These are phyloP conservation scores for Drosophila demipolita DNA, from an alignment of 2,888 invertebrate species.

Conservation along the genomic window DNA sequence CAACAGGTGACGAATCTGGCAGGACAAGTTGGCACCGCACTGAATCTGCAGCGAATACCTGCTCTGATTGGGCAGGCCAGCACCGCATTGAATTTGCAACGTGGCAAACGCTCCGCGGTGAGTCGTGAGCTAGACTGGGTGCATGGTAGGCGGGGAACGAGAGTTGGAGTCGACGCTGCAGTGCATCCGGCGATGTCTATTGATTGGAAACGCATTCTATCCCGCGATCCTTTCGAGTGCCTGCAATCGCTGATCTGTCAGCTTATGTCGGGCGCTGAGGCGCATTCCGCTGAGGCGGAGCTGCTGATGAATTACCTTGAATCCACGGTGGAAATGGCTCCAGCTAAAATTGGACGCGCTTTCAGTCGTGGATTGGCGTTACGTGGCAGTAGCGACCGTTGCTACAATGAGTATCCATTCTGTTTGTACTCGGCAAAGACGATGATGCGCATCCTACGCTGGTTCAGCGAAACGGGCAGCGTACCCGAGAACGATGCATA, in stretches of 20 bases:
- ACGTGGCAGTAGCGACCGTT: slow-evolving; percentile 72
- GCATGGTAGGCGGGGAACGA: slow-evolving; percentile 23
- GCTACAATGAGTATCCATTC: slow-evolving; percentile 83
- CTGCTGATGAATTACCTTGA: slow-evolving; percentile 79
- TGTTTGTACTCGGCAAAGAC: slow-evolving; percentile 84
- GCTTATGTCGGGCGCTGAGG: slow-evolving; percentile 83
- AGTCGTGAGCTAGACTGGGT: slow-evolving; percentile 41
- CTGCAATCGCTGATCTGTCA: slow-evolving; percentile 84
- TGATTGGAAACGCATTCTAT: slow-evolving; percentile 83
- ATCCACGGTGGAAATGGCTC: slow-evolving; percentile 77
- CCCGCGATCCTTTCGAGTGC: slow-evolving; percentile 83
- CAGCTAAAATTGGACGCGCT: slow-evolving; percentile 80
- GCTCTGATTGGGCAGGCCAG: slow-evolving; percentile 64
- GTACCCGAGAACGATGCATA: slow-evolving; percentile 33
- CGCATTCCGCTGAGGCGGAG: slow-evolving; percentile 75
- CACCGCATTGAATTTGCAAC: slow-evolving; percentile 55
- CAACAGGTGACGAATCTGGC: slow-evolving; percentile 72
- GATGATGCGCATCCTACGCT: slow-evolving; percentile 83
- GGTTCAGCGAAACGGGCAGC: slow-evolving; percentile 76
- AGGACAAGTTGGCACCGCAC: slow-evolving; percentile 56
- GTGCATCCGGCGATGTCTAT: slow-evolving; percentile 49
- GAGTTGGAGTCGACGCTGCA: not conserved
- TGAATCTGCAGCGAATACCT: slow-evolving; percentile 58
- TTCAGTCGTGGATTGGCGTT: slow-evolving; percentile 81
- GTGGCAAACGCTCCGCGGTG: slow-evolving; percentile 71